Conservation (phyloP, 2,113 vertebrate genomes). For the Passerina amoena region DNA sequence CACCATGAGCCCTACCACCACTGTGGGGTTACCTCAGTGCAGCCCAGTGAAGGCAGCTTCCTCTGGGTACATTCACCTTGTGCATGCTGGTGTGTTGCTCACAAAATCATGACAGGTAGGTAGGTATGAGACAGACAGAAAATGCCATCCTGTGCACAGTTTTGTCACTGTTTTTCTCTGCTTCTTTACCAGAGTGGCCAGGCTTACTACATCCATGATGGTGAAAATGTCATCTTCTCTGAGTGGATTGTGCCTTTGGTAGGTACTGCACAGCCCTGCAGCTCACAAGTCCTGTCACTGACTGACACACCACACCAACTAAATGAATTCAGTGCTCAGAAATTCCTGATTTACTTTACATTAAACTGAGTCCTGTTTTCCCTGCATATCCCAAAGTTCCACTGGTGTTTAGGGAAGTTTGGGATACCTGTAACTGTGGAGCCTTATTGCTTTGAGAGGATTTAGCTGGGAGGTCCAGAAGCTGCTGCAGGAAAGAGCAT, state of each 20-base stretch:
- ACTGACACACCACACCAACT: neutral
- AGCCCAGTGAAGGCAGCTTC: neutral
- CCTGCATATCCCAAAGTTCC: neutral
- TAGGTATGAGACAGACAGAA: neutral
- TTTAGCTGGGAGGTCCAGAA: neutral
- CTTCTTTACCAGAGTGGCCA: constrained; percentile 85
- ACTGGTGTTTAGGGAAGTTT: neutral
- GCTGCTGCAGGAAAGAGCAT: neutral
- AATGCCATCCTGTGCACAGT: neutral
- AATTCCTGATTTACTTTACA: neutral
- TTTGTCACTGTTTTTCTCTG: constrained; percentile 11
- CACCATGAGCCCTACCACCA: neutral
- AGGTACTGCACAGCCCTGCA: constrained; percentile 28
- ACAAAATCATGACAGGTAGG: neutral
- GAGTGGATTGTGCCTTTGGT: constrained; percentile 91
- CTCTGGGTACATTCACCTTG: neutral
- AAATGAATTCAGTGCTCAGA: neutral
- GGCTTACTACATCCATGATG: constrained; percentile 92
- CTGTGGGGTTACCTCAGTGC: neutral
- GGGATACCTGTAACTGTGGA: neutral
- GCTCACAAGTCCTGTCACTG: neutral
- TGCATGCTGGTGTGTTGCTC: neutral
- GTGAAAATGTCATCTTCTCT: constrained; percentile 86
- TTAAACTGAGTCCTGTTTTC: neutral
- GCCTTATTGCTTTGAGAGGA: neutral